These are phyloP conservation scores for Scarus forsteni DNA, from an alignment of 2,797 vertebrate species.

Conservation along the genomic window DNA sequence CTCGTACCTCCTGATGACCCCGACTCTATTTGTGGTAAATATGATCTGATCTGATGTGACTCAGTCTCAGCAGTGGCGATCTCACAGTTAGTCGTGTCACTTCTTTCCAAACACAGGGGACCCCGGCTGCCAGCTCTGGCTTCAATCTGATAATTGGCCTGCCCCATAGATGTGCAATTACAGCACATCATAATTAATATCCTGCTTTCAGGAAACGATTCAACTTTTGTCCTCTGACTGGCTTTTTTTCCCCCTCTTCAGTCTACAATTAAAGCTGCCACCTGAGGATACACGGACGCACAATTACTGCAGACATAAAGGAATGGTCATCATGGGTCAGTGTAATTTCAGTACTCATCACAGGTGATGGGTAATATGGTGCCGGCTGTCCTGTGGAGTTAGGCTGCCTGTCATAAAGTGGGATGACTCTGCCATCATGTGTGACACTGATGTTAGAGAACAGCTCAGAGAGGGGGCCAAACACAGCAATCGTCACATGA, in stretches of 20 bases:
- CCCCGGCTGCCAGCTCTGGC: conserved; percentile 51
- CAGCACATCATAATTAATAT: conserved; percentile 79
- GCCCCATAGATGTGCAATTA: conserved; percentile 79
- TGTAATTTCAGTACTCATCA: conserved; percentile 68
- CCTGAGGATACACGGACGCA: conserved; percentile 64
- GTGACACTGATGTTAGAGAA: conserved; percentile 26
- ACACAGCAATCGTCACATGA: not conserved
- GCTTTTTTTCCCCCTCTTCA: conserved; percentile 17
- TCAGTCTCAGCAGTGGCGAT: conserved; percentile 50
- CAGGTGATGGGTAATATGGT: conserved; percentile 54
- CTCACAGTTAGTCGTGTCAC: conserved; percentile 59
- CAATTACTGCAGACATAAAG: conserved; percentile 67
- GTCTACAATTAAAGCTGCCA: conserved; percentile 72
- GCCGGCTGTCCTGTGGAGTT: conserved; percentile 58
- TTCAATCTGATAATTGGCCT: conserved; percentile 71
- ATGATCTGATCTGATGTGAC: conserved; percentile 65
- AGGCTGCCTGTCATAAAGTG: conserved; percentile 54
- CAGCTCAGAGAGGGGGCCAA: conserved; percentile 4
- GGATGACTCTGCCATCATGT: conserved; percentile 35
- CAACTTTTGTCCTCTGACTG: conserved; percentile 65
- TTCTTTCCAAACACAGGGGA: conserved; percentile 65
- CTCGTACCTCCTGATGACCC: conserved; percentile 36
- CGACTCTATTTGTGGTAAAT: conserved; percentile 60
- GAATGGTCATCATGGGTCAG: conserved; percentile 61
- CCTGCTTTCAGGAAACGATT: conserved; percentile 65